Evolutionary conservation across 1,140 invertebrate genomes (phyloP).

Genomic region (Delia radicum): DNA sequence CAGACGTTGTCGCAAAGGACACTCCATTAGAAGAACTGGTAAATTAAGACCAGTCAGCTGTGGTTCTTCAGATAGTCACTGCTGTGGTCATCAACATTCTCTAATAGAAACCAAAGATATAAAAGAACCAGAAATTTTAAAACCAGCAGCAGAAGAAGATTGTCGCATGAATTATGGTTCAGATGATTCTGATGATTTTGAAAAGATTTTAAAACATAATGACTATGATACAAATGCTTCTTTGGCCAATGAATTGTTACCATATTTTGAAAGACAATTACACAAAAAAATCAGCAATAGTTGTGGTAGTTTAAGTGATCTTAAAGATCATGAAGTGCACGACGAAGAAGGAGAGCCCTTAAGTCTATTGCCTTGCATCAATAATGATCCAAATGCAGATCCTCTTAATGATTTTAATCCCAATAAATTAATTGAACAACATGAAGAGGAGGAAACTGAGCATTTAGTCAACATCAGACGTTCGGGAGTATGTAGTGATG

Average conservation of each 20-base stretch:
- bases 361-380: constrained; percentile 45
- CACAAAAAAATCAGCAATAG: constrained; percentile 46
- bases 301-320: constrained; percentile 42
- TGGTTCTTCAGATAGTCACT: not conserved
- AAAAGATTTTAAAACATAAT: constrained; percentile 51
- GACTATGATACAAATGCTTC: constrained; percentile 40
- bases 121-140: not conserved
- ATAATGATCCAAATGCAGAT: constrained; percentile 49
- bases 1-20: constrained; percentile 52
- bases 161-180: constrained; percentile 35
- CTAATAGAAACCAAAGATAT: constrained; percentile 2
- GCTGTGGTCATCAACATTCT: not conserved
- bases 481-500: constrained; percentile 45
- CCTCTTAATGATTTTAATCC: constrained; percentile 41
- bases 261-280: constrained; percentile 55
- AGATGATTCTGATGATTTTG: constrained; percentile 52
- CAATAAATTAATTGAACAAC: not conserved
- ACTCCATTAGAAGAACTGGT: constrained; percentile 50
- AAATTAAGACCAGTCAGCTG: constrained; percentile 33
- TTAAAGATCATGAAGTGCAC: constrained; percentile 30
- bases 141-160: not conserved
- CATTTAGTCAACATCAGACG: constrained; percentile 32
- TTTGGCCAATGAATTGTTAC: constrained; percentile 49
- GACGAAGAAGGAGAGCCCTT: constrained; percentile 40
- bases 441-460: not conserved